These are phyloP conservation scores for Girardinichthys multiradiatus DNA, from an alignment of 2,113 vertebrate species.

Conservation along the genomic window DNA sequence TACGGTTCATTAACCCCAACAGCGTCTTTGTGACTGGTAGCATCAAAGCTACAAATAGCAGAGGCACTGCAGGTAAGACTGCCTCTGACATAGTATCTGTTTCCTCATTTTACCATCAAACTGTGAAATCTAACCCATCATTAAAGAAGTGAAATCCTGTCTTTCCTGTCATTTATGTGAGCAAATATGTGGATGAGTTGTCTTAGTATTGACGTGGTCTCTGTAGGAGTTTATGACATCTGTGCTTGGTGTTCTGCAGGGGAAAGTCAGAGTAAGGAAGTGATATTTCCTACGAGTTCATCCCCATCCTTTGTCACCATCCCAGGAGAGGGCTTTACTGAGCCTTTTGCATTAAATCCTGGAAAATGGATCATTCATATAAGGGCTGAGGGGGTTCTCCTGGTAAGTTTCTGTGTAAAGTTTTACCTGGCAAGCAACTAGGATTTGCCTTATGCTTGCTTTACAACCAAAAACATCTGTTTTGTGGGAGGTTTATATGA, in stretches of 20 bases:
- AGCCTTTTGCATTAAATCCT: slow-evolving; percentile 84
- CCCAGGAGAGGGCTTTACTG: slow-evolving; percentile 85
- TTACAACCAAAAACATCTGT: no score
- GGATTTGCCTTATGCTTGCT: neutral
- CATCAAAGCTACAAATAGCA: slow-evolving; percentile 80
- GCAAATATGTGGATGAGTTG: neutral
- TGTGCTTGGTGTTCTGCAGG: slow-evolving; percentile 72
- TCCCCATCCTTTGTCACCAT: slow-evolving; percentile 88
- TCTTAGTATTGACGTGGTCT: neutral
- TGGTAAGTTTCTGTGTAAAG: slow-evolving; percentile 82
- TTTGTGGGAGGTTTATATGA: no score
- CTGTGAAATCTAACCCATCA: slow-evolving; percentile 29
- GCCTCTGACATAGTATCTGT: slow-evolving; percentile 21
- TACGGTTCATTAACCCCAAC: slow-evolving; percentile 88
- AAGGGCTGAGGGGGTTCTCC: slow-evolving; percentile 85
- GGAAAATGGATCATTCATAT: slow-evolving; percentile 88
- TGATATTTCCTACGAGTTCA: slow-evolving; percentile 85
- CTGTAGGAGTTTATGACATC: slow-evolving; percentile 4
- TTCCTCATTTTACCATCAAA: slow-evolving; percentile 1
- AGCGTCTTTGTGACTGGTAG: slow-evolving; percentile 76
- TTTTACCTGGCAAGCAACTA: neutral
- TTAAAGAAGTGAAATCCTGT: slow-evolving; percentile 1
- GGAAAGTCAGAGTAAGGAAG: slow-evolving; percentile 83
- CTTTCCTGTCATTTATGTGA: neutral
- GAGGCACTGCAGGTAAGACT: slow-evolving; percentile 82